Evolutionary conservation across 2,797 vertebrate species (phyloP), one percentile per base, ranked within the genome.

Genomic region (Taeniopygia guttata): DNA sequence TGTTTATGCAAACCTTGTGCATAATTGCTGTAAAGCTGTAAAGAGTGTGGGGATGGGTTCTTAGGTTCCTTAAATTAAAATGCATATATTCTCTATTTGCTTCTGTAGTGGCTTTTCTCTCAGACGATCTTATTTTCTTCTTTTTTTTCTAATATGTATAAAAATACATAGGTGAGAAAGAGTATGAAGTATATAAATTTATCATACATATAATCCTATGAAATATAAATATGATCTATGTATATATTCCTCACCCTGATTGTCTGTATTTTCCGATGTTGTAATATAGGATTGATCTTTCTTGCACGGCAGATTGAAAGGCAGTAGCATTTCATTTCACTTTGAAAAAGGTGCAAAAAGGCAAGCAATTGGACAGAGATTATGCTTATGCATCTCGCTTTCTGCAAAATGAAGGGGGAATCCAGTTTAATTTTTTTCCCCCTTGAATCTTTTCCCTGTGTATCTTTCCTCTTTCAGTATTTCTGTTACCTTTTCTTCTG

Each of bases 1-100:
- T 97, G 78, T 96, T 97, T 97, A 97, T 97, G 92, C 95, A 97
- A 96, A 96, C 94, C 89, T 93, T 91, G 80, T 90, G 89, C 84
- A 36, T 97, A 96, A 97, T 97, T 96, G 81, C 94, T 84, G 42
- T 84, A 79, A 93, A 95, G 91, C 78, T 93, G 92, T 82, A 94
- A 92, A 90, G 94, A 92, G 90, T 87, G 55, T 80, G 54, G 88
- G 77, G 87, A 92, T 89, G 82, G 70, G 82, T 89, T 93, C 87
- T 82, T 90, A 55, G 58, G 66, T 95, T 94, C 73, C 59, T 92
- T 92, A 73, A 76, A 88, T 94, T 58, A 93, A 96, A 90, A 92
- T 92, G 67, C 72, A 3, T 64, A 40, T 87, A 67, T 95, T 95
- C 42, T 46, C 51, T 7, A 7, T 76, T 83, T 89, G 64, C 27